Conservation (phyloP, 2,888 invertebrate species). For the Arrhopalites spinosus region DNA sequence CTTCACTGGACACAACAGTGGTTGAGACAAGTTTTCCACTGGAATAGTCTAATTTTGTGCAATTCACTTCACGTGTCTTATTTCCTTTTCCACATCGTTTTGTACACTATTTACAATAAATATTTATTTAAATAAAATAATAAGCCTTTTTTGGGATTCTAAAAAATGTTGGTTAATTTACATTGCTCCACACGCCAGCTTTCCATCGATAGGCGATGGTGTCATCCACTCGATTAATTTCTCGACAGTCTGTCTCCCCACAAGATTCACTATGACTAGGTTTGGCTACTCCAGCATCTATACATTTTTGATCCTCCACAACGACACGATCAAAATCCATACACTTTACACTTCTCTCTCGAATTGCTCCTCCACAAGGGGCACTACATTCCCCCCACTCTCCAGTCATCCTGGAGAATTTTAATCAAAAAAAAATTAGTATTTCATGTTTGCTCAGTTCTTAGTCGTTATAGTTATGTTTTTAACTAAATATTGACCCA, state of each 20-base stretch:
- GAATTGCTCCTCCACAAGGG: constrained; percentile 38
- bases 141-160: not conserved
- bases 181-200: constrained; percentile 38
- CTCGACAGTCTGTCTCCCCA: constrained; percentile 25
- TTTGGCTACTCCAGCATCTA: constrained; percentile 15
- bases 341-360: constrained; percentile 37
- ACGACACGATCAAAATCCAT: constrained; percentile 40
- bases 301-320: constrained; percentile 13
- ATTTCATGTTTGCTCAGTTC: too few relatives aligned
- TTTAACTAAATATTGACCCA: too few relatives aligned
- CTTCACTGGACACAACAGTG: constrained; percentile 7
- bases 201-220: constrained; percentile 33
- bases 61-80: constrained; percentile 29
- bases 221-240: constrained; percentile 32
- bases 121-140: not conserved
- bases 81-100: constrained; percentile 40
- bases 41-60: constrained; percentile 31
- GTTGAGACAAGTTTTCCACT: constrained; percentile 25
- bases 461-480: too few relatives aligned
- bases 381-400: constrained; percentile 44
- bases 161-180: constrained; percentile 7
- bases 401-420: constrained; percentile 36
- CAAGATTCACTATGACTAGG: constrained; percentile 26
- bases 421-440: too few relatives aligned
- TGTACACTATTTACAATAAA: constrained; percentile 31